phyloP scores from a whole-genome alignment of 2,113 vertebrate genomes.

The Sarotherodon lohbergeri region DNA sequence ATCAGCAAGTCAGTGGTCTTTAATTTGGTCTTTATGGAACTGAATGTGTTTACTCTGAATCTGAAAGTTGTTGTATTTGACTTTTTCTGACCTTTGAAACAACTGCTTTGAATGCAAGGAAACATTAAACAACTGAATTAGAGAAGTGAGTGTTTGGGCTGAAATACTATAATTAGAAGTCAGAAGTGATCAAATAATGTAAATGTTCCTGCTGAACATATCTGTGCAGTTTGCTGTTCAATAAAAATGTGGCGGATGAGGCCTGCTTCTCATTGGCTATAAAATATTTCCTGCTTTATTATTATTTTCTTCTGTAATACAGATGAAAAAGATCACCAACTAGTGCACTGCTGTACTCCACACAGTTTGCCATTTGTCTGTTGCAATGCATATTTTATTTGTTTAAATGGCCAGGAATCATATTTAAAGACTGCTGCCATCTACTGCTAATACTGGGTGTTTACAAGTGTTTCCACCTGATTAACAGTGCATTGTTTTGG shows the following conservation, averaged over 20 bases:
- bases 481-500: background rate
- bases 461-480: background rate
- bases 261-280: no score
- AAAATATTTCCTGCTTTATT: no score
- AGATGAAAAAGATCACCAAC: no score
- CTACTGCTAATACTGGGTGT: no score
- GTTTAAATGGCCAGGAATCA: no score
- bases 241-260: accelerated
- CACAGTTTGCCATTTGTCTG: background rate
- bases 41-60: background rate
- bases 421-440: no score
- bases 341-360: no score
- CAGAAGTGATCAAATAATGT: background rate
- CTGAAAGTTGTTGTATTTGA: background rate
- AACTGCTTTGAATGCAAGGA: background rate
- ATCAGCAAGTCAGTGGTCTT: background rate
- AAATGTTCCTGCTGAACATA: background rate
- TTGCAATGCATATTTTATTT: accelerated
- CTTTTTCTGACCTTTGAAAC: background rate
- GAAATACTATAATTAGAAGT: accelerated
- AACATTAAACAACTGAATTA: background rate
- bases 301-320: no score
- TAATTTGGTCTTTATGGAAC: background rate
- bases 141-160: background rate
- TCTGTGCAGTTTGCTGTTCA: background rate